Evolutionary conservation across 1,140 invertebrate species (phyloP).

Genomic region (Brachionus rotundiformis): DNA sequence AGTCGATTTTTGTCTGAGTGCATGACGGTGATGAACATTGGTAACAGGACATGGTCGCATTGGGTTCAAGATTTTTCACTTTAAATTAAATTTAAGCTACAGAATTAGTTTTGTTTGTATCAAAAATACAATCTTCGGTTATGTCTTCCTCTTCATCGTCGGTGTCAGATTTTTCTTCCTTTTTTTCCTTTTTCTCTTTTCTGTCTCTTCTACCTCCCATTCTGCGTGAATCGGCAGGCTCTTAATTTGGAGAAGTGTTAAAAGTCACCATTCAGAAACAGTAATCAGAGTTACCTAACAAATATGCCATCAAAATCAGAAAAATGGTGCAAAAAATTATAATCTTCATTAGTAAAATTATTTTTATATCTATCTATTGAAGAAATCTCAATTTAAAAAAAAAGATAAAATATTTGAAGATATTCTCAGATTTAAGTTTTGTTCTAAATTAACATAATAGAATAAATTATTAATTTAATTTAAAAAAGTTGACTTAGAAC

Average conservation of each 20-base stretch:
- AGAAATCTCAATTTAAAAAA: background rate
- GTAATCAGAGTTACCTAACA: background rate
- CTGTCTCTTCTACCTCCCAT: background rate
- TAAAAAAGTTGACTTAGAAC: background rate
- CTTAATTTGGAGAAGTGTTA: background rate
- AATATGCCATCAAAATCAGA: background rate
- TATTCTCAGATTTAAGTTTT: background rate
- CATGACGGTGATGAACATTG: background rate
- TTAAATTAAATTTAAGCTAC: background rate
- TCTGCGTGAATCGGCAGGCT: background rate
- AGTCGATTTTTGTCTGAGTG: background rate
- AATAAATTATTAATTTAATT: background rate
- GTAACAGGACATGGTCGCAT: conserved; percentile 22
- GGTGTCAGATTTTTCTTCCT: background rate
- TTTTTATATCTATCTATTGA: no score
- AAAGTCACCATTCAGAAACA: background rate
- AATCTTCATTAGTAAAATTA: background rate
- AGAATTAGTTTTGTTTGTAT: background rate
- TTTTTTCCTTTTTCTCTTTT: conserved; percentile 22
- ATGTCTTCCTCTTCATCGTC: conserved; percentile 20
- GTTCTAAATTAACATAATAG: background rate
- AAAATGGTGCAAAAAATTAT: background rate
- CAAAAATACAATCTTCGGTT: background rate
- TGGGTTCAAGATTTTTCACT: conserved; percentile 26
- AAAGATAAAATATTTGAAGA: background rate